Evolutionary conservation across 2,888 invertebrate genomes (phyloP).

Genomic region (Nyleta sp.): DNA sequence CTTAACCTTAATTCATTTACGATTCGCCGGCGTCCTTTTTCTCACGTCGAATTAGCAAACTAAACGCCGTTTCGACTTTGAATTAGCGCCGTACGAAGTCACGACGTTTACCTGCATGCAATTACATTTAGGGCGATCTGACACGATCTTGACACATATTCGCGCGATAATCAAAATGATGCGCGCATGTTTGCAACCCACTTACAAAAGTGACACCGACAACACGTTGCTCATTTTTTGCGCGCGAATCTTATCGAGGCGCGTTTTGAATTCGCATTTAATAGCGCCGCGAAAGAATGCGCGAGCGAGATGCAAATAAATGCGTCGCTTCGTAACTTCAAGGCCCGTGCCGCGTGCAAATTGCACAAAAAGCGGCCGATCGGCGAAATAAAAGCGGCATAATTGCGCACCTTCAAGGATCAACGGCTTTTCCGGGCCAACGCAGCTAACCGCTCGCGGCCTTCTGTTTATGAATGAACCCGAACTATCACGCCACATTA

Average conservation of each 20-base stretch:
- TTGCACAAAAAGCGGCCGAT: constrained; percentile 43
- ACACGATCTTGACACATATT: constrained; percentile 51
- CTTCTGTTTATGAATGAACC: constrained; percentile 54
- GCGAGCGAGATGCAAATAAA: constrained; percentile 30
- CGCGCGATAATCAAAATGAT: constrained; percentile 29
- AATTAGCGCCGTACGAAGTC: constrained; percentile 10
- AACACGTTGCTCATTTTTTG: not conserved
- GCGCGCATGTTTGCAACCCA: too few relatives aligned
- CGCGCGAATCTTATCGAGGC: constrained; percentile 11
- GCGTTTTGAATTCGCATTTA: constrained; percentile 29
- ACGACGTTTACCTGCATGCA: constrained; percentile 15
- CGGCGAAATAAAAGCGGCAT: constrained; percentile 37
- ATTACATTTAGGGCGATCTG: constrained; percentile 38
- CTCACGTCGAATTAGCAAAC: not conserved
- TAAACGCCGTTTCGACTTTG: not conserved
- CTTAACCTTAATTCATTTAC: constrained; percentile 47
- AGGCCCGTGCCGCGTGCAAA: constrained; percentile 49
- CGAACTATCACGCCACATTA: constrained; percentile 43
- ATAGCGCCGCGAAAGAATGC: constrained; percentile 23
- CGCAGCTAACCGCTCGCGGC: constrained; percentile 44
- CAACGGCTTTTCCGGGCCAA: constrained; percentile 67
- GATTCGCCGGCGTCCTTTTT: constrained; percentile 8
- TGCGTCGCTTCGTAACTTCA: constrained; percentile 23
- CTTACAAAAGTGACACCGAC: too few relatives aligned
- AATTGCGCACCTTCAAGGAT: constrained; percentile 67